phyloP scores from a whole-genome alignment of 2,113 vertebrate genomes.

The Gallinago media region DNA sequence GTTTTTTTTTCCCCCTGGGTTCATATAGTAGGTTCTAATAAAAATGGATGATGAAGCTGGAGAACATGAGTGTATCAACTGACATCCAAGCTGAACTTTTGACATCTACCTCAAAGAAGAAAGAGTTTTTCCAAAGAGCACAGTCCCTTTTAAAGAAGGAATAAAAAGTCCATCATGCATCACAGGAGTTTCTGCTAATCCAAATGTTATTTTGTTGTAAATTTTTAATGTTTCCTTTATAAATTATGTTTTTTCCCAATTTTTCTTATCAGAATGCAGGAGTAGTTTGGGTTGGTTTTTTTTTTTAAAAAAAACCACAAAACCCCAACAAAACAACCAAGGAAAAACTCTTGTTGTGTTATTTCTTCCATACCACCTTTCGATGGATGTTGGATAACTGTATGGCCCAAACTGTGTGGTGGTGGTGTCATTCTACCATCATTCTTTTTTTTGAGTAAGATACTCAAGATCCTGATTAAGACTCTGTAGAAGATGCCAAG shows the following conservation, averaged over 20 bases:
- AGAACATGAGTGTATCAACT: not conserved
- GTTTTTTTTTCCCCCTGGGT: rapidly evolving
- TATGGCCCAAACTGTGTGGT: not conserved
- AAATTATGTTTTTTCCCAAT: not conserved
- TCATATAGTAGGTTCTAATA: not conserved
- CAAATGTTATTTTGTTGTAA: not conserved
- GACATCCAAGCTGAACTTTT: not conserved
- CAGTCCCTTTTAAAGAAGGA: not conserved
- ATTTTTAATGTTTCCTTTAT: not conserved
- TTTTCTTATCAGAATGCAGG: not conserved
- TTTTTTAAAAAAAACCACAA: not conserved
- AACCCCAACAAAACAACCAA: not conserved
- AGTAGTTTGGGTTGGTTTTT: not conserved
- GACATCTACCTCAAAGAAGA: not conserved
- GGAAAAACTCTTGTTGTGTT: not conserved
- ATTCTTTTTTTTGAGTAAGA: not conserved
- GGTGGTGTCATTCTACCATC: not conserved
- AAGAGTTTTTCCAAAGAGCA: not conserved
- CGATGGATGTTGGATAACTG: not conserved
- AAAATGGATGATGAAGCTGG: not conserved
- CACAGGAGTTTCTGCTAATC: not conserved
- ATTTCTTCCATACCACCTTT: not conserved
- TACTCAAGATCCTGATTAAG: not conserved
- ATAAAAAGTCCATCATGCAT: not conserved
- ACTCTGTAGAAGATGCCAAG: not conserved